Percentiles rank a stretch among this genome's conserved stretches.
Conservation (phyloP, 2,113 vertebrate genomes). For the Microtus richardsoni region DNA sequence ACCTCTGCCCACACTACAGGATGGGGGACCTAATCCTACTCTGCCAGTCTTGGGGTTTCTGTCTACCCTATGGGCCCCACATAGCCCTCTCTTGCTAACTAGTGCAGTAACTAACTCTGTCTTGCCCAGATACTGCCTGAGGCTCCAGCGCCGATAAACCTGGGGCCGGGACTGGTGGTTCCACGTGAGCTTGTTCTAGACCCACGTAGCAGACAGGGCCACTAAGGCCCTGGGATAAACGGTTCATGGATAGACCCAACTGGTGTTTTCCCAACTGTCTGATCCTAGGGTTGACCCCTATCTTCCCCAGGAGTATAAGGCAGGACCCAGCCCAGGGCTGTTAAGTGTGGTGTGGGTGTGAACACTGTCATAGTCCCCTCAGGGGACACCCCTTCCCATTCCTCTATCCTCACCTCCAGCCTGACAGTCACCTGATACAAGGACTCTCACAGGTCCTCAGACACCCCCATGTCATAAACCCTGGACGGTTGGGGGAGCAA, state of each 20-base stretch:
- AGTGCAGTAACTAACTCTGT: neutral
- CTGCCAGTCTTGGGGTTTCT: neutral
- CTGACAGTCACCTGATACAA: neutral
- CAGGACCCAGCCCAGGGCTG: neutral
- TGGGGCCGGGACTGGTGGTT: neutral
- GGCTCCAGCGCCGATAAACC: neutral
- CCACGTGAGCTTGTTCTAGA: neutral
- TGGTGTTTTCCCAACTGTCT: neutral
- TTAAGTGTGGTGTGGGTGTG: neutral
- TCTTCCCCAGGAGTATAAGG: neutral
- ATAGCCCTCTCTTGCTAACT: no score
- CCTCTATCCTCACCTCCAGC: neutral
- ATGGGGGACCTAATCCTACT: no score
- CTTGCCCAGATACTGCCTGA: neutral
- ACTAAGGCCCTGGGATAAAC: neutral
- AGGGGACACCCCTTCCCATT: neutral
- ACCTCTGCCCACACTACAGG: rapidly evolving
- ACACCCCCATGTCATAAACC: neutral
- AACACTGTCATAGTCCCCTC: neutral
- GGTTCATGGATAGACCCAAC: neutral
- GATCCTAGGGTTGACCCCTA: rapidly evolving
- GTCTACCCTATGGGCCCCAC: neutral
- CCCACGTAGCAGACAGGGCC: neutral
- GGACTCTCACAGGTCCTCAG: neutral
- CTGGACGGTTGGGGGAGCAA: neutral